Conservation (phyloP, 2,797 vertebrate species). For the Lateolabrax maculatus region DNA sequence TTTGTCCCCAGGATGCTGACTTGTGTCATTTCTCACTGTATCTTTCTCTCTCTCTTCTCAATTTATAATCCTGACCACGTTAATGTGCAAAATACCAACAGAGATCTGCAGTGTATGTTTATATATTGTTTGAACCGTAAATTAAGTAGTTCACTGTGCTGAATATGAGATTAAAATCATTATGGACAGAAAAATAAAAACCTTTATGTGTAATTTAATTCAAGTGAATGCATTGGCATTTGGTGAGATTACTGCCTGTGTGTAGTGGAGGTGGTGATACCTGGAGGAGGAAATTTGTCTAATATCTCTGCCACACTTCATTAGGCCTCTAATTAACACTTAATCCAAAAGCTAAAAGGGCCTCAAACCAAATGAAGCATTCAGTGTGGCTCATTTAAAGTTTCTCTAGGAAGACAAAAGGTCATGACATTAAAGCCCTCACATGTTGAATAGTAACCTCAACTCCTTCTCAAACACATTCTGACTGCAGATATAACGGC, state of each 20-base stretch:
- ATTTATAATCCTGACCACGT: not conserved
- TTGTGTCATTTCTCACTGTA: not conserved
- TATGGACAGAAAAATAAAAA: not conserved
- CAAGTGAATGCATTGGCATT: slow-evolving; percentile 4
- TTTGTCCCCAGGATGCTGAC: too few species aligned
- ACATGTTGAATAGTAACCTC: slow-evolving; percentile 8
- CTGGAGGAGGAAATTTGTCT: slow-evolving; percentile 48
- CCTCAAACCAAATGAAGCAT: slow-evolving; percentile 51
- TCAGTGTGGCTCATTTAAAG: slow-evolving; percentile 41
- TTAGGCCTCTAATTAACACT: slow-evolving; percentile 63
- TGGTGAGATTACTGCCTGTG: slow-evolving; percentile 27
- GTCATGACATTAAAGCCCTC: slow-evolving; percentile 5
- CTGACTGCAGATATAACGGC: too few species aligned
- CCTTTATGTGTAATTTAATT: not conserved
- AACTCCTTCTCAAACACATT: not conserved
- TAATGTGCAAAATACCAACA: not conserved
- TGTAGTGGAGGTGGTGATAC: slow-evolving; percentile 35
- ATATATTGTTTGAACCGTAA: not conserved
- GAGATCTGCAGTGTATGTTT: not conserved
- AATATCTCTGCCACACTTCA: slow-evolving; percentile 65
- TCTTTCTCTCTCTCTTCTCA: not conserved
- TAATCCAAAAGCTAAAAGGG: slow-evolving; percentile 60
- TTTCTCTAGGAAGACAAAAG: slow-evolving; percentile 20
- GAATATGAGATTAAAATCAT: too few species aligned
- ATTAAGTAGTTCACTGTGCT: too few species aligned